Evolutionary conservation across 2,797 vertebrate species (phyloP), one percentile per base, ranked within the genome.

Genomic region (Poeciliopsis infans): DNA sequence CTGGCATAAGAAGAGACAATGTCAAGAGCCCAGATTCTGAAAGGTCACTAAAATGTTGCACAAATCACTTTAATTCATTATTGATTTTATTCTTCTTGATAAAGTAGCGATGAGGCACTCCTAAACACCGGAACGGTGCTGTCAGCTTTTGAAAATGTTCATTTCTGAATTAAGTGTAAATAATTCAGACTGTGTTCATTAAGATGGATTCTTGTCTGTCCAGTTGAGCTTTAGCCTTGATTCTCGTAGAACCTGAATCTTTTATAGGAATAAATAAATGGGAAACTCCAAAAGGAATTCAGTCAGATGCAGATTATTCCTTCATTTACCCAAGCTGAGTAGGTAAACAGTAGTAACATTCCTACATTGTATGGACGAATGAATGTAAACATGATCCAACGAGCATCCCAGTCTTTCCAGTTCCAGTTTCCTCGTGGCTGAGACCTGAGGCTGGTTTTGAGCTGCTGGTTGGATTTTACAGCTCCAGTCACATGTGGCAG

Each of bases 211-310:
- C 33, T 6, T 28, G 31, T 20, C 25, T 39, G n/a, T 57, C 51
- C 51, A 74, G 51, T 15, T 55, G 31, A 43, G 36, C 23, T 74
- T 59, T 31, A n/a, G 33, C 5, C 7, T 75, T 33, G 3, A n/a
- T 13, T 61, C 16, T 46, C 41, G 25, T 75, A 20, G 12, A 75
- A 36, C 31, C 18, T 33, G 10, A 46, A 75, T 7, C 11, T 28
- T 46, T 46, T 64, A 46, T n/a, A 75, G 41, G 55, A 61, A 75
- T 75, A 75, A 75, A 75, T 64, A 75, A 75, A 59, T 20, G 57
- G 4, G 10, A 31, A 2, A 45, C 5, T 36, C 31, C 46, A 59
- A 57, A 59, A 31, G 20, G 5, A 46, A 43, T n/a, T 57, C 33
- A 20, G 36, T 68, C 20, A 1, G 36, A 36, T 2, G 18, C 33